Evolutionary conservation across 2,797 vertebrate genomes (phyloP).

Genomic region (Mormyrus hasselquistii): DNA sequence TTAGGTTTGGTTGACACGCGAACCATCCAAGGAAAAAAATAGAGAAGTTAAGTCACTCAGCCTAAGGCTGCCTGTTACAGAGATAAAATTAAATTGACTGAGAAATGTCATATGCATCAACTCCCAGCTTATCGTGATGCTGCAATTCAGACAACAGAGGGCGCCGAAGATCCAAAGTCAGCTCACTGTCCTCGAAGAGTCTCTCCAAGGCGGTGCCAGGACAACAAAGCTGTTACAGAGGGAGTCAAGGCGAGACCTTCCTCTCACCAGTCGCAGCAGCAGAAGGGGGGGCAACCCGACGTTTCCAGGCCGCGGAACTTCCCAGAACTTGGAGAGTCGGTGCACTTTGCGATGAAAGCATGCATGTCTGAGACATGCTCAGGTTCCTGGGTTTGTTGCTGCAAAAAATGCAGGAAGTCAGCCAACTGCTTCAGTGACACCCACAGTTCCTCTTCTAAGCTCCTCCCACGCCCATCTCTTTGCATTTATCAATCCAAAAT

Average conservation of each 20-base stretch:
- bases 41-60: background rate
- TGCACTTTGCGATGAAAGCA: constrained; percentile 74
- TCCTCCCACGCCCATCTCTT: background rate
- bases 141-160: background rate
- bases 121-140: background rate
- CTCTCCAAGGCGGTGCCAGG: background rate
- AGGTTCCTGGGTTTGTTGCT: constrained; percentile 73
- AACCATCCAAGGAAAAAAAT: background rate
- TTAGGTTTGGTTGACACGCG: background rate
- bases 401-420: background rate
- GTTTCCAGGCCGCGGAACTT: constrained; percentile 69
- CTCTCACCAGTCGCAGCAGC: constrained; percentile 69
- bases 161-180: background rate
- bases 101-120: background rate
- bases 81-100: background rate
- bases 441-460: background rate
- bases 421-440: background rate
- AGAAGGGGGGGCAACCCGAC: constrained; percentile 69
- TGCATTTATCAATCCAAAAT: background rate
- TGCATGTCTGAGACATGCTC: constrained; percentile 64
- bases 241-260: background rate
- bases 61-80: background rate
- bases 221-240: background rate
- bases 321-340: constrained; percentile 78
- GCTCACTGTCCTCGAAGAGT: constrained; percentile 13